Base-by-base conservation (phyloP, 2,797 vertebrate genomes). In the Xenopus petersii region DNA sequence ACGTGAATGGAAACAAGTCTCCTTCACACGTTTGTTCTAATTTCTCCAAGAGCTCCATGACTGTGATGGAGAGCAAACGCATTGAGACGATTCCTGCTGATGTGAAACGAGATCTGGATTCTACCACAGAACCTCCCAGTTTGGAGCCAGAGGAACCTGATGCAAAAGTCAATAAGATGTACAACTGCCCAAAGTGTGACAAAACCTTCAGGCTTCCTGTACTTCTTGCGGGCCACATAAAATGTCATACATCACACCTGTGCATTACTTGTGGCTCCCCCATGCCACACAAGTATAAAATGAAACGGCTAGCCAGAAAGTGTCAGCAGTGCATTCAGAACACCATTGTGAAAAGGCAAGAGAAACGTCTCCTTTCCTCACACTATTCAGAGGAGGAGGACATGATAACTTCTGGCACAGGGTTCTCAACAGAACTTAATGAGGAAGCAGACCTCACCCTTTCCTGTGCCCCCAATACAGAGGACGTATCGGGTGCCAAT, bases 101-200 rank as follows among this genome's bases (percentile, higher is more conserved):
- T 30, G 26, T 30, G 26, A 30, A 30, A 30, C 26, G 4, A 30
- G 4, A 30, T 30, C 26, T 30, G 4, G 26, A 30, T 30, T 30
- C 26, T 30, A 4, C 1, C 26, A 30, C 4, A 30, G 26, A 30
- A 30, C 26, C 26, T 30, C 26, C 26, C 4, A 30, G 4, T 4
- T 30, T 36, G 1, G 26, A 12, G 1, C 47, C 26, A 58, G 24
- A 66, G 5, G 72, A 59, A 13, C 5, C 36, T 0, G 15, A 42
- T 12, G 1, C 21, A 4, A 9, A 16, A 10, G 1, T n/a, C 4
- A 17, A 11, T 3, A 79, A 70, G 24, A 51, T 10, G 36, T 79
- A 70, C 46, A 60, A 60, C 5, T 79, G 76, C 68, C 66, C 49
- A 6, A 70, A 79, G 30, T 79, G 76, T 21, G 71, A 70, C 10